phyloP scores from a whole-genome alignment of 2,797 vertebrate species.

The Rachycentron canadum region DNA sequence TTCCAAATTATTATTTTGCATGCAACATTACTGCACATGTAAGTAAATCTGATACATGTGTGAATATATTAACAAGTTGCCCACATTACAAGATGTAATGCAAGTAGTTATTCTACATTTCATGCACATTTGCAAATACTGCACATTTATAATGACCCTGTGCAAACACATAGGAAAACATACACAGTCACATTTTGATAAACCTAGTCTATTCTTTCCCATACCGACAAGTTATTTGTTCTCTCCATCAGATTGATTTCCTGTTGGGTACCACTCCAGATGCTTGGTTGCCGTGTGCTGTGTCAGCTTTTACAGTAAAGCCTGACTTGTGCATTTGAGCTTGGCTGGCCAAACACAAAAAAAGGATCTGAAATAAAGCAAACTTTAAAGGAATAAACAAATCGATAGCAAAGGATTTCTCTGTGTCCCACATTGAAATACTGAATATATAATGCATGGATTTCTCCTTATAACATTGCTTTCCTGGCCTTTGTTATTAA shows the following conservation, averaged over 20 bases:
- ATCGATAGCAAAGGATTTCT: slow-evolving; percentile 45
- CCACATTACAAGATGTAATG: too few species aligned
- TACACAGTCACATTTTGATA: slow-evolving; percentile 30
- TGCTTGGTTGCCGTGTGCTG: slow-evolving; percentile 64
- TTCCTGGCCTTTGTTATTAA: background rate
- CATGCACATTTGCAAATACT: background rate
- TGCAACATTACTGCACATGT: background rate
- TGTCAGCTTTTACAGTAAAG: slow-evolving; percentile 71
- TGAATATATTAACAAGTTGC: background rate
- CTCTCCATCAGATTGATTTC: slow-evolving; percentile 73
- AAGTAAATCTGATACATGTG: background rate
- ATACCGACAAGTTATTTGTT: slow-evolving; percentile 66
- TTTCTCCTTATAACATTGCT: background rate
- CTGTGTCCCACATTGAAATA: slow-evolving; percentile 1
- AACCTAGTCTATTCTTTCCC: slow-evolving; percentile 39
- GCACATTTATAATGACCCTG: background rate
- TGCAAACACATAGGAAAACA: slow-evolving; percentile 14
- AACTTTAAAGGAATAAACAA: slow-evolving; percentile 56
- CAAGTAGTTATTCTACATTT: background rate
- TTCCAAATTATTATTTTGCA: background rate
- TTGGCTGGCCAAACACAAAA: slow-evolving; percentile 49
- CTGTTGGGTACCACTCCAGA: slow-evolving; percentile 59
- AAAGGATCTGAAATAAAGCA: slow-evolving; percentile 51
- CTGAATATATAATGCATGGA: slow-evolving; percentile 10
- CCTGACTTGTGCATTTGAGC: slow-evolving; percentile 69